These are phyloP conservation scores for Sarcoramphus papa DNA, from an alignment of 2,797 vertebrate genomes.

Conservation along the genomic window DNA sequence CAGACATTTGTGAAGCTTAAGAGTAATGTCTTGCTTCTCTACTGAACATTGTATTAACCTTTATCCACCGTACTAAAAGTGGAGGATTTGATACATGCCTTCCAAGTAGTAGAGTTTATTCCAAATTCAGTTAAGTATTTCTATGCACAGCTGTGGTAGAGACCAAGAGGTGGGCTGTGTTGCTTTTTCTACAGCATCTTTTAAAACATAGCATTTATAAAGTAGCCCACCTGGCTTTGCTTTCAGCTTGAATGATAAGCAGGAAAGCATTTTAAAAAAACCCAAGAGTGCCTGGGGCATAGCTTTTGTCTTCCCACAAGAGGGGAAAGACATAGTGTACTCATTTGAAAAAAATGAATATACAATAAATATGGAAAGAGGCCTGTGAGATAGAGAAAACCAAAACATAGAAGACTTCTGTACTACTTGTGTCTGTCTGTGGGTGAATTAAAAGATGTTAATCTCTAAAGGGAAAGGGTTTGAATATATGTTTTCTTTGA, in stretches of 20 bases:
- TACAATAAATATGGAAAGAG: background rate
- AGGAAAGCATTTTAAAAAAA: background rate
- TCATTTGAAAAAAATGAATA: background rate
- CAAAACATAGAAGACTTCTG: background rate
- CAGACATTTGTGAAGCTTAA: background rate
- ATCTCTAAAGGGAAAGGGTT: background rate
- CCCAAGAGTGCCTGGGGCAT: background rate
- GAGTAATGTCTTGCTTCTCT: background rate
- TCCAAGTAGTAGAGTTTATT: background rate
- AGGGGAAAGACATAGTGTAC: background rate
- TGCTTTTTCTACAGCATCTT: background rate
- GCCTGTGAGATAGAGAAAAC: background rate
- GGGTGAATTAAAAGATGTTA: background rate
- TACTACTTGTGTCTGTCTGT: background rate
- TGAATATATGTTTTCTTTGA: background rate
- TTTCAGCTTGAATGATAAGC: background rate
- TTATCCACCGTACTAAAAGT: accelerated
- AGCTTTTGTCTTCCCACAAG: background rate
- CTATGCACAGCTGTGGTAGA: background rate
- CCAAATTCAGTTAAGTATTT: background rate
- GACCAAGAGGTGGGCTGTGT: background rate
- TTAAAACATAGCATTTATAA: background rate
- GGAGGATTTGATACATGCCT: background rate
- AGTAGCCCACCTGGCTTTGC: background rate
- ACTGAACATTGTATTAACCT: accelerated